Evolutionary conservation across 2,113 vertebrate genomes (phyloP), one percentile per base, ranked within the genome.

Genomic region (Scortum barcoo): DNA sequence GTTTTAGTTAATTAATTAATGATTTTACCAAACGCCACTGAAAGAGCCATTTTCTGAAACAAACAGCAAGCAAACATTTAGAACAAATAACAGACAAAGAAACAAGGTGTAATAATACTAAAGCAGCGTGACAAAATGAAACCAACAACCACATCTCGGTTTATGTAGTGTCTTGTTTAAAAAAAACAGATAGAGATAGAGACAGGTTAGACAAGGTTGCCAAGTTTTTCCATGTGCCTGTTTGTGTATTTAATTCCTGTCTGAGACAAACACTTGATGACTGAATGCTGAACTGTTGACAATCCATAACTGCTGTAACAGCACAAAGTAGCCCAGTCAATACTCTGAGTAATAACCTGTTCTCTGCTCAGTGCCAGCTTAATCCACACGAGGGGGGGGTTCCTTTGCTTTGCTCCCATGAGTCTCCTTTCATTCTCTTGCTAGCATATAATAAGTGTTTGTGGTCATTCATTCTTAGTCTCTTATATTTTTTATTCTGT

Each of bases 241-340:
- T 60, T 30, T 61, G 8, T 44, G 26, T 3, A 2, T 26, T 58
- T 36, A 9, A 36, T 67, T 58, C 28, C 60, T 75, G 54, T 42
- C 53, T 53, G 10, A 57, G 40, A 66, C 26, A 81, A 20, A 54
- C 66, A 54, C 56, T 28, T 16, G 13, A 61, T 5, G 19, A 22
- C 12, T 38, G 22, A 42, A 17, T 40, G 48, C 20, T 53, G 42
- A 42, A 67, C 38, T 72, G 20, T 50, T 40, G 13, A 48, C 20
- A 28, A 1, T 22, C 24, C 4, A 71, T 12, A 44, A 6, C n/a
- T 50, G 74, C 42, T 80, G 13, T 42, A 56, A 80, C 24, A 57
- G 53, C 72, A 68, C 30, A 60, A 72, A 66, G 33, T 53, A 38
- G 61, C 14, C 12, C 7, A 53, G 50, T 78, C 65, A 75, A 38